Base-by-base conservation (phyloP, 2,113 vertebrate species). In the Opisthocomus hoazin region DNA sequence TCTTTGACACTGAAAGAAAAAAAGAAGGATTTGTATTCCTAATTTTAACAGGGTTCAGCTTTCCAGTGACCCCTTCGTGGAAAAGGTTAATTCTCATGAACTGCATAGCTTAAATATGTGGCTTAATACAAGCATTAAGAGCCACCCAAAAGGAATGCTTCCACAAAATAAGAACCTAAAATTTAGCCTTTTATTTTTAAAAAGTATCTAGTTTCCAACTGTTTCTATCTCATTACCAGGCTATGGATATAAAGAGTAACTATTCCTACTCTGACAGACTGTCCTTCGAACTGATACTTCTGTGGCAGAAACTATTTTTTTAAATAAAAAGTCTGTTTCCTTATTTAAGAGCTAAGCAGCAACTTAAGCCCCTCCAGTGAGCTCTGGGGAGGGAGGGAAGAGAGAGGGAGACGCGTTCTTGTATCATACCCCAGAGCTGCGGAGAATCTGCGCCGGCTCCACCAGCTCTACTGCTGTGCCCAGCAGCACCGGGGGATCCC, bases 51-150 rank as follows among this genome's bases (percentile, higher is more conserved):
- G 41, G 26, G n/a, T 83, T 97, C 88, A 88, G 71, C 51, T 92
- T 90, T 89, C 48, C 34, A 16, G 16, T 71, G 80, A 93, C 76
- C 56, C 16, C 18, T 78, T 78, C 51, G 46, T 2, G 0, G 56
- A 89, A 84, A 78, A 95, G 64, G 84, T 87, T 94, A 87, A 92
- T 77, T 94, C 79, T 93, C 53, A 89, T 58, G 79, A 89, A 92
- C 57, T 29, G 53, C 32, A 57, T 6, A 88, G 51, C 51, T 96
- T 92, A 68, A 95, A 53, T 36, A 69, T 11, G 57, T 11, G 57
- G 53, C 88, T 83, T 66, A 65, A 69, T 53, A 68, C 23, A 93
- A 83, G 68, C 60, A 93, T n/a, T 89, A 70, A 75, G 19, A 87
- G 45, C 60, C 53, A 82, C 22, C n/a, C 66, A 65, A 63, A 93